Evolutionary conservation across 2,113 vertebrate genomes (phyloP), one percentile per base, ranked within the genome.

Genomic region (Micronisus gabar): DNA sequence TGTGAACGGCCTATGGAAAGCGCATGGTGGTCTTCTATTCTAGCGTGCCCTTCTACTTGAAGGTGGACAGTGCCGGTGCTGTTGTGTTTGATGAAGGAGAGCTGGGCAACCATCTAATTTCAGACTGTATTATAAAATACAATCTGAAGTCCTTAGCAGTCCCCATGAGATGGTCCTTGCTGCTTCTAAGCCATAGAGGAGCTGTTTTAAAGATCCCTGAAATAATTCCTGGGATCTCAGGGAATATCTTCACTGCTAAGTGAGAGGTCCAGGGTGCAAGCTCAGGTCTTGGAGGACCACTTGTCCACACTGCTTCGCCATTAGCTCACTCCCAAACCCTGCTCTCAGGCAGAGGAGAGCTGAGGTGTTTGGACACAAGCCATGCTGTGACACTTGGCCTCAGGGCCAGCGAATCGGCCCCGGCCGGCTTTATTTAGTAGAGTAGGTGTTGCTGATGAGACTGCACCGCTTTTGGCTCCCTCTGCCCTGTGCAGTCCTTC

Each of bases 371-470:
- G 94, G 88, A 94, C 80, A 73, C 30, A 90, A 95, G 71, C 84
- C 78, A 83, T 25, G 38, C 91, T 92, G 82, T 76, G 91, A 83
- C 91, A 80, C 71, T 83, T 62, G 63, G 93, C 58, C 82, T 88
- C 59, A 25, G 74, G 79, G 86, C 88, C 67, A 78, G 48, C 0
- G 0, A 95, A 76, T 12, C 3, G 2, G 62, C 86, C 75, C 48
- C 0, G 1, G 6, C 9, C 4, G 5, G 48, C 93, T 96, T 70
- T 84, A 66, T 94, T 92, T 88, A 88, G 80, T 47, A 71, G 59
- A 91, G 88, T 40, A 94, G 72, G 83, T 97, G 88, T 91, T 94
- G 76, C 41, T 96, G 86, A 96, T 78, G 93, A 56, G 41, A 23
- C 75, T 67, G 48, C 50, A 53, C 67, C 5, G 1, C 43, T 95